These are phyloP conservation scores for Cetoscarus ocellatus DNA, from an alignment of 2,797 vertebrate genomes.

Conservation along the genomic window DNA sequence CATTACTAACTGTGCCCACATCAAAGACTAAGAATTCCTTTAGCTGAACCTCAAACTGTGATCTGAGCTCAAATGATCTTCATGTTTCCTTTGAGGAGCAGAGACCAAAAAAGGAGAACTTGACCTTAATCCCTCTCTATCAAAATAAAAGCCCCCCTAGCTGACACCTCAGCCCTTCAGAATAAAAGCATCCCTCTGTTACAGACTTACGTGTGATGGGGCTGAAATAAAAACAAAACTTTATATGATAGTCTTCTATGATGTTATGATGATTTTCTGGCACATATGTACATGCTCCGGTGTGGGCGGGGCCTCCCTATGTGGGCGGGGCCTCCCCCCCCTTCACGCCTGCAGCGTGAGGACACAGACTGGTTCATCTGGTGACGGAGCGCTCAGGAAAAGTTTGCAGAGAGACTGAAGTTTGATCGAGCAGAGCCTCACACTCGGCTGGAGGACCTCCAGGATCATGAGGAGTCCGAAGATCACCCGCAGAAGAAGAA, in stretches of 20 bases:
- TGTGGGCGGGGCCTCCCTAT: not conserved
- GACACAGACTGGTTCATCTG: constrained; percentile 75
- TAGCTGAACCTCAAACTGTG: no score
- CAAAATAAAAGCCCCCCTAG: not conserved
- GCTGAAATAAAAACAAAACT: no score
- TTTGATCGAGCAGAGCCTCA: not conserved
- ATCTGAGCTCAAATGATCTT: no score
- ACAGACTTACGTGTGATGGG: no score
- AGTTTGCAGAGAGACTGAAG: constrained; percentile 16
- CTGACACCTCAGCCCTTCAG: no score
- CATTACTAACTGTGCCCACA: no score
- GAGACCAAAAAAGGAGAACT: not conserved
- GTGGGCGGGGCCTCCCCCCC: constrained; percentile 21
- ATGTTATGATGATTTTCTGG: no score
- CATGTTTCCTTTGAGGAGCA: constrained; percentile 20
- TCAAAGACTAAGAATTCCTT: no score
- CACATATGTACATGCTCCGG: no score
- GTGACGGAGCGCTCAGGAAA: constrained; percentile 16
- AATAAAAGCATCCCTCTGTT: no score
- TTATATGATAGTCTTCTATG: no score
- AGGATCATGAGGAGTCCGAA: constrained; percentile 35
- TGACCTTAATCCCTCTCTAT: constrained; percentile 70
- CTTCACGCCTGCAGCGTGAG: constrained; percentile 74
- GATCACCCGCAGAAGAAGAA: constrained; percentile 11
- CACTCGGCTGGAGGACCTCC: no score